A percentile compares a stretch with the other conserved stretches of the same genome.
These are phyloP conservation scores for Heliconius eleuchia DNA, from an alignment of 1,140 invertebrate genomes.

Conservation along the genomic window DNA sequence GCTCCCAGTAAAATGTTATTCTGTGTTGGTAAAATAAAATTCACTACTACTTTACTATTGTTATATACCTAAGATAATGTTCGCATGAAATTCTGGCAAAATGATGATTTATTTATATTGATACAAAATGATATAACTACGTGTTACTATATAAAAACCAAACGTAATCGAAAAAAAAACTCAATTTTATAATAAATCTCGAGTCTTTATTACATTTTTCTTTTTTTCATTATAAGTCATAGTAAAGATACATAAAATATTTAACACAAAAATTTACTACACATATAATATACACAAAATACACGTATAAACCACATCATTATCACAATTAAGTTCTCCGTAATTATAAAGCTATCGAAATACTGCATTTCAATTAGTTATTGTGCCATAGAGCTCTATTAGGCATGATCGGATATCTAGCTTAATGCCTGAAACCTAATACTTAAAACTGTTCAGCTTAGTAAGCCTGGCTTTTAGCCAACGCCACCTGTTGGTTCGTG, in stretches of 20 bases:
- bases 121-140: too few relatives aligned
- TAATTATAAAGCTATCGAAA: constrained; percentile 3
- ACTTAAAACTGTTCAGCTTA: constrained; percentile 48
- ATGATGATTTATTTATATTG: too few relatives aligned
- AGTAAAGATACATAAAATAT: too few relatives aligned
- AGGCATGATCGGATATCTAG: constrained; percentile 32
- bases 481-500: constrained; percentile 59
- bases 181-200: neutral
- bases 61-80: neutral
- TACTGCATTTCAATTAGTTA: constrained; percentile 10
- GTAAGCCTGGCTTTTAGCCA: constrained; percentile 55
- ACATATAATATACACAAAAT: neutral
- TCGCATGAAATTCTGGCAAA: neutral
- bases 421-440: constrained; percentile 45
- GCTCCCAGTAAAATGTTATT: neutral
- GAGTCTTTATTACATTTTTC: neutral
- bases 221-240: neutral
- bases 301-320: neutral
- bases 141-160: too few relatives aligned
- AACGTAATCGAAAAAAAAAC: neutral
- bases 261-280: too few relatives aligned
- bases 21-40: neutral
- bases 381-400: constrained; percentile 24
- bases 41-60: neutral
- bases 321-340: neutral